Evolutionary conservation across 2,797 vertebrate species (phyloP), one percentile per base, ranked within the genome.

Genomic region (Darevskia nairensis): DNA sequence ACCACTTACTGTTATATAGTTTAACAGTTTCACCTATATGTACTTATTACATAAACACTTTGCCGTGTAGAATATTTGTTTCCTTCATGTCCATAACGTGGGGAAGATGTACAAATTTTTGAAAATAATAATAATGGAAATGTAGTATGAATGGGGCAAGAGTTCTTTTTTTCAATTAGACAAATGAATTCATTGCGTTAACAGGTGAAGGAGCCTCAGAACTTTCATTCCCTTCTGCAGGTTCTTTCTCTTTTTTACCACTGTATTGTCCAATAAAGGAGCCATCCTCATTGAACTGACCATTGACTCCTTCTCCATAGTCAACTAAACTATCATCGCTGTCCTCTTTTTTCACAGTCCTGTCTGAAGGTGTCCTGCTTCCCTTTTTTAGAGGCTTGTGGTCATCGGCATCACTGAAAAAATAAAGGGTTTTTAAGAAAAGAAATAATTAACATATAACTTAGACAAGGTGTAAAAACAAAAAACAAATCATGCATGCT

Each of bases 201-300:
- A 98, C 97, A 17, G 99, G 99, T 94, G 98, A 99, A 27, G 98
- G 98, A 87, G 98, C 98, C 96, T 98, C 98, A 17, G 99, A 99
- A 96, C 98, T 99, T 96, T 99, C 98, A 23, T 98, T 98, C 94
- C 98, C 98, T 97, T 98, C 98, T 1, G 97, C 97, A 4, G 97
- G 97, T 94, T 98, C 98, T 96, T 98, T 98, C 96, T 97, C 97
- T 94, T 98, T 99, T 97, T 98, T 99, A 84, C 98, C 98, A 89
- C 98, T 99, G 95, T 99, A 99, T 94, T 99, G 98, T 95, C 99
- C 99, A 92, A 99, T 99, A 97, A 99, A 99, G 66, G 99, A 99
- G 93, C 99, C 99, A 90, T 99, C 99, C 96, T 99, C 98, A 95
- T 99, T 99, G 98, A 99, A 99, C 95, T 99, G 98, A 91, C 98